These are phyloP conservation scores for Acyrthosiphon pisum DNA, from an alignment of 1,140 invertebrate genomes.

Conservation along the genomic window DNA sequence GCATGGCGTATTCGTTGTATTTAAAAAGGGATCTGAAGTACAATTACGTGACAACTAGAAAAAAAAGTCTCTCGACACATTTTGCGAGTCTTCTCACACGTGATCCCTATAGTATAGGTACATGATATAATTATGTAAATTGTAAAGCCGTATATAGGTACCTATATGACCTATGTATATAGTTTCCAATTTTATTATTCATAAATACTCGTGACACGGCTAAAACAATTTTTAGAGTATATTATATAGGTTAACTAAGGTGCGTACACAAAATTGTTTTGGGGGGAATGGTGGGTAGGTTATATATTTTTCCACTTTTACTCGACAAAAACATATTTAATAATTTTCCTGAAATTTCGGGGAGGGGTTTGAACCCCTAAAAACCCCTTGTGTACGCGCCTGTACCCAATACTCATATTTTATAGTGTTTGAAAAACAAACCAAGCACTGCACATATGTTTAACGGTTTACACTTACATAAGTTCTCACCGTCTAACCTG, in stretches of 20 bases:
- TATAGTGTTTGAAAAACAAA: not conserved
- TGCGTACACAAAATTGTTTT: too few species aligned
- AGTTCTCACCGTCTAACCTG: too few species aligned
- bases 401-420: not conserved
- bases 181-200: not conserved
- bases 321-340: too few species aligned
- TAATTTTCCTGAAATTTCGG: too few species aligned
- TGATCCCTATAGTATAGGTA: not conserved
- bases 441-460: not conserved
- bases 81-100: too few species aligned
- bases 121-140: not conserved
- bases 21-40: not conserved
- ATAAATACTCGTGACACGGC: not conserved
- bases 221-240: not conserved
- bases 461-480: not conserved
- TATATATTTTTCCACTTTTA: too few species aligned
- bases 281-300: too few species aligned
- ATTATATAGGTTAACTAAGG: not conserved
- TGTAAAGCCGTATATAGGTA: not conserved
- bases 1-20: not conserved
- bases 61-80: not conserved
- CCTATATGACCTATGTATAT: not conserved
- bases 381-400: too few species aligned
- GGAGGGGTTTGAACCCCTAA: too few species aligned
- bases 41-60: constrained; percentile 25